These are phyloP conservation scores for Ascaphus truei DNA, from an alignment of 2,113 vertebrate genomes.

Conservation along the genomic window DNA sequence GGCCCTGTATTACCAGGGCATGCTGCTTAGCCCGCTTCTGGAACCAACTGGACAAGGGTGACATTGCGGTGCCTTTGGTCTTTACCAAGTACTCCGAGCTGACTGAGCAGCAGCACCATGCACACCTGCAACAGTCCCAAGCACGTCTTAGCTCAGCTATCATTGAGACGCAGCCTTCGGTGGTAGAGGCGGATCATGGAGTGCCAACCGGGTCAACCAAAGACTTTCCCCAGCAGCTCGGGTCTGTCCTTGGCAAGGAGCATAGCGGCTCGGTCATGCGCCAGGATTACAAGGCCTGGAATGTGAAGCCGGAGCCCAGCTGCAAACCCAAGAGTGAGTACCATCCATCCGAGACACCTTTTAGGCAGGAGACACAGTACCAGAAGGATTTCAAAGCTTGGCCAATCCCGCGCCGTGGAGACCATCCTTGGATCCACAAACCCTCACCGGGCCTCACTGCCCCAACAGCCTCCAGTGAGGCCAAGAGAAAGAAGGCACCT, in stretches of 20 bases:
- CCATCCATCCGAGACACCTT: slow-evolving; percentile 82
- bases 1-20: slow-evolving; percentile 94
- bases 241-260: background rate
- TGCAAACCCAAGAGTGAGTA: slow-evolving; percentile 91
- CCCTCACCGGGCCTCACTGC: slow-evolving; percentile 43
- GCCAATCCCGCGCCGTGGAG: slow-evolving; percentile 84
- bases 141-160: slow-evolving; percentile 43
- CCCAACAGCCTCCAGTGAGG: slow-evolving; percentile 27
- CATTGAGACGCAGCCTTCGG: slow-evolving; percentile 76
- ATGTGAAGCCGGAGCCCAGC: slow-evolving; percentile 79
- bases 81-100: slow-evolving; percentile 91
- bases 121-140: slow-evolving; percentile 15
- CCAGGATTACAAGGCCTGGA: slow-evolving; percentile 92
- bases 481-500: slow-evolving; percentile 18
- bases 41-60: slow-evolving; percentile 94
- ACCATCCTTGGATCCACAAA: slow-evolving; percentile 95
- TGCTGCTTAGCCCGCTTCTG: slow-evolving; percentile 97
- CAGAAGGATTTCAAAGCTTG: slow-evolving; percentile 95
- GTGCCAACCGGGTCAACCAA: background rate
- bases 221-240: slow-evolving; percentile 23
- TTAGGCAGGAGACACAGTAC: slow-evolving; percentile 90
- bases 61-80: slow-evolving; percentile 91
- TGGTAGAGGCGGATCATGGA: slow-evolving; percentile 51
- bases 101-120: slow-evolving; percentile 59
- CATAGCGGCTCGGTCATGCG: slow-evolving; percentile 81